These are phyloP conservation scores for Drosophila rellima DNA, from an alignment of 2,888 invertebrate genomes.

Conservation along the genomic window DNA sequence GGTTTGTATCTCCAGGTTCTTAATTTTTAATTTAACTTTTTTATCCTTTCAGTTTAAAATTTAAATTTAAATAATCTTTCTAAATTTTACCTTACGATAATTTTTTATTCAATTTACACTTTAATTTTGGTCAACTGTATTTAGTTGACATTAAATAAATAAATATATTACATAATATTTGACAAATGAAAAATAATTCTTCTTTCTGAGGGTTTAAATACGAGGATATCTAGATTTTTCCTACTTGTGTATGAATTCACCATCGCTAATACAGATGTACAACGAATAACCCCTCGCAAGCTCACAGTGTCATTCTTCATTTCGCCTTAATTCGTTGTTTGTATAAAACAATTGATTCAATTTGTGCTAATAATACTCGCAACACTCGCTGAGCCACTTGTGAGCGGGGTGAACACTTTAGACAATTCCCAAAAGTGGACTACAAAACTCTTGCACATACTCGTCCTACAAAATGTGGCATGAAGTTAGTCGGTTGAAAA, in stretches of 20 bases:
- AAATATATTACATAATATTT: no score
- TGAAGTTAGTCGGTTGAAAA: neutral
- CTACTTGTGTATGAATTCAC: neutral
- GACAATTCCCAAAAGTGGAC: neutral
- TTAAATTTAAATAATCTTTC: no score
- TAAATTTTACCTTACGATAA: no score
- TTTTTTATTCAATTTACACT: no score
- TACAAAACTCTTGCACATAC: neutral
- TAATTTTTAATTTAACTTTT: no score
- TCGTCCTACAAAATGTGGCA: slow-evolving; percentile 7
- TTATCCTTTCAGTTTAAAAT: no score
- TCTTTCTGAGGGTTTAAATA: no score
- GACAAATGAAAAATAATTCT: no score
- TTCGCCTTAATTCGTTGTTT: slow-evolving; percentile 54
- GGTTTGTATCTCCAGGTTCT: no score
- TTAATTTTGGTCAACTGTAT: no score
- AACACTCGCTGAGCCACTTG: slow-evolving; percentile 7
- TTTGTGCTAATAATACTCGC: slow-evolving; percentile 60
- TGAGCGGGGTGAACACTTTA: neutral
- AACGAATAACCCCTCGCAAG: neutral
- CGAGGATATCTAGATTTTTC: neutral
- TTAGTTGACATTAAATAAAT: no score
- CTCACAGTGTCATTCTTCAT: slow-evolving; percentile 57
- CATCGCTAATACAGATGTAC: slow-evolving; percentile 2
- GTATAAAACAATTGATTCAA: slow-evolving; percentile 75